Evolutionary conservation across 23 tunicate species (phyloP), one percentile per base, ranked within the genome.

Genomic region (Botrylloides violaceus): DNA sequence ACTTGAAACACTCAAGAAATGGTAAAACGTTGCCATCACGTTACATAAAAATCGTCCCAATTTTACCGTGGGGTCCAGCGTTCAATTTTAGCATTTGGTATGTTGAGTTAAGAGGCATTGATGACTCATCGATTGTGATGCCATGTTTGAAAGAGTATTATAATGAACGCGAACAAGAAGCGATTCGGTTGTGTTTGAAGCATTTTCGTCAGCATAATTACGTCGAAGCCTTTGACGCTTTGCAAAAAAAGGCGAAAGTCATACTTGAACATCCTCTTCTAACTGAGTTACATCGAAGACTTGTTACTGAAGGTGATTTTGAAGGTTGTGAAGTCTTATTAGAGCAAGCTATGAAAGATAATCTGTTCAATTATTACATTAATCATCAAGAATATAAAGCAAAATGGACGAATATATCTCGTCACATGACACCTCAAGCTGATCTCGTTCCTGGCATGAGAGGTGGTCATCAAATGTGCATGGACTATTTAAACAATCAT

Each of bases 401-500:
- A 23, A 21, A 49, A 15, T 87, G 96, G 96, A 71, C 24, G 58
- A 68, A 43, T 43, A 68, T 68, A 18, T 37, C 74, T 35, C 25
- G 24, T 20, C 24, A 68, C 36, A 24, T 32, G 4, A 6, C 37
- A 35, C 58, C 21, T 18, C 74, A 68, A 36, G 55, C 74, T 36
- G 28, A 68, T 2, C 57, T 26, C 12, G 25, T 68, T 36, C 96
- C 96, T 34, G 96, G 86, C 25, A 87, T 66, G 87, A 61, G 96
- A 61, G 96, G 96, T 4, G 96, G 96, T 18, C 96, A 87, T 76
- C 96, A 87, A 58, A 81, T 87, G 83, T 87, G 87, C 71, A 66
- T 76, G 74, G 87, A 87, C 62, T 39, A 81, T 76, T 22, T 81
- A 5, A 65, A 87, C 72, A 71, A 77, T 72, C 61, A 72, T 49